Percentiles rank a stretch among this genome's conserved stretches.
These are phyloP conservation scores for Amazona vittata DNA, from an alignment of 2,113 vertebrate species.

Conservation along the genomic window DNA sequence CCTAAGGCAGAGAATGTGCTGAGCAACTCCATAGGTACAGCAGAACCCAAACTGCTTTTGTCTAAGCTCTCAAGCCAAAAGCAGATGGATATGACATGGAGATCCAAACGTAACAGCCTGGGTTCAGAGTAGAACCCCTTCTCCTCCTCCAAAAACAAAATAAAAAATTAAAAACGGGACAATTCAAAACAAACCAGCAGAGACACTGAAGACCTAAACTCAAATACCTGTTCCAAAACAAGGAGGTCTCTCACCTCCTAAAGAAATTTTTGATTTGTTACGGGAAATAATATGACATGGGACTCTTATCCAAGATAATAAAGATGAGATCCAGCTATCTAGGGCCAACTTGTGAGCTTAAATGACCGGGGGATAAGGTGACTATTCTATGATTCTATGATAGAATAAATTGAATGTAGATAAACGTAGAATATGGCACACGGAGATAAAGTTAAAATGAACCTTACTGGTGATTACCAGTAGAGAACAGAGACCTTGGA, in stretches of 20 bases:
- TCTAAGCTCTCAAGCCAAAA: neutral
- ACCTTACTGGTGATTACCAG: neutral
- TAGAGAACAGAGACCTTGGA: neutral
- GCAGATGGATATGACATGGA: neutral
- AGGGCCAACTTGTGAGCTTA: neutral
- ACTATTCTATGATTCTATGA: too few relatives aligned
- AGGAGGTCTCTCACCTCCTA: neutral
- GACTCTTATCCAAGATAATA: neutral
- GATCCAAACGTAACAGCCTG: neutral
- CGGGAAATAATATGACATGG: neutral
- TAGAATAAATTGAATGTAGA: neutral
- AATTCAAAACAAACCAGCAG: neutral
- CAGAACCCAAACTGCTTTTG: neutral
- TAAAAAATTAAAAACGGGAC: neutral
- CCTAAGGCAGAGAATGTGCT: neutral
- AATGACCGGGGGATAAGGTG: neutral
- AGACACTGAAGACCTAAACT: neutral
- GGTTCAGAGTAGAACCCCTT: neutral
- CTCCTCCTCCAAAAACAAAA: neutral
- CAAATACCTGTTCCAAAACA: neutral
- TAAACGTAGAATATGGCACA: neutral
- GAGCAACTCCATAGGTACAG: rapidly evolving
- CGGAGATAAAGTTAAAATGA: neutral
- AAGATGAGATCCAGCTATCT: neutral
- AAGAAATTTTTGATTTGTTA: neutral